Base-by-base conservation (phyloP, 2,113 vertebrate species). In the Anolis sagrei region DNA sequence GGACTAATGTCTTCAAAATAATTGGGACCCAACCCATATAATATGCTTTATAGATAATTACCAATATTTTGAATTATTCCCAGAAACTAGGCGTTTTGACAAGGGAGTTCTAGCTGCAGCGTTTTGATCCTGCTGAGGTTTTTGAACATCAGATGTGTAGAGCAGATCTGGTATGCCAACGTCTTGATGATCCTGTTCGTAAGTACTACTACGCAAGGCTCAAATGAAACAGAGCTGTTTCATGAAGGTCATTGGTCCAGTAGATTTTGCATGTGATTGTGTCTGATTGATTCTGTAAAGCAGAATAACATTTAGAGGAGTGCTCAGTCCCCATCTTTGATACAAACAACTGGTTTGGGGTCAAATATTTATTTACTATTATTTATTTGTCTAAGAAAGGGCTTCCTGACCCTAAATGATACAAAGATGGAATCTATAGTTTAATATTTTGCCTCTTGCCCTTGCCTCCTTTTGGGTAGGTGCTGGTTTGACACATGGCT, bases 201-300 rank as follows among this genome's bases (percentile, higher is more conserved):
- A 81, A 39, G 32, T 23, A 36, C 32, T 29, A 39, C 8, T n/a
- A 39, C 39, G n/a, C 72, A 44, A 10, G 34, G 19, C 27, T n/a
- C 21, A 34, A 11, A 0, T 1, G 1, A n/a, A 25, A 0, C 0
- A 29, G n/a, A 58, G 32, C 10, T 8, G 64, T 68, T 72, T 39
- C 3, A 39, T 49, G 39, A 4, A 74, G 79, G 76, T 2, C 21
- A 6, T n/a, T 83, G 1, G 16, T 23, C 18, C n/a, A 66, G 49
- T 48, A 6, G 51, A 11, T 27, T 62, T 66, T 29, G 0, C 3
- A 64, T 76, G 61, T 66, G 54, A 36, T 70, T 27, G 5, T 2
- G 7, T 7, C 5, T 54, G 1, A 0, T n/a, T 58, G 11, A 0
- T 2, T 54, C n/a, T 7, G 5, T 44, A 44, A 44, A 44, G 39